phyloP scores from a whole-genome alignment of 2,888 invertebrate genomes.

The Meteorus cinctellus region DNA sequence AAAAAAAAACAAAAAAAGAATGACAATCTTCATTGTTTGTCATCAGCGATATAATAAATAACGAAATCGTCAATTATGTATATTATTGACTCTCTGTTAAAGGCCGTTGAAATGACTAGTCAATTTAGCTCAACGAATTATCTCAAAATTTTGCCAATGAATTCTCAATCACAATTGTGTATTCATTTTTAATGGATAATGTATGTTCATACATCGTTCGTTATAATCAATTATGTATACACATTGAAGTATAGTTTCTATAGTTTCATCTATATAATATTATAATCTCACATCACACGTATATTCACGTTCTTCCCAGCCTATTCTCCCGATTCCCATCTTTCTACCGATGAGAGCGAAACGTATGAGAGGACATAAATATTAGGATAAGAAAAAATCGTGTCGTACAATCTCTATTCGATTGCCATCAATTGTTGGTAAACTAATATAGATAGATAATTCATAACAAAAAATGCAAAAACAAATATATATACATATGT shows the following conservation, averaged over 20 bases:
- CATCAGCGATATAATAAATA: constrained; percentile 38
- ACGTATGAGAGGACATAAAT: not conserved
- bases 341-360: not conserved
- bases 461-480: constrained; percentile 8
- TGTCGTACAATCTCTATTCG: constrained; percentile 60
- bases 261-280: not conserved
- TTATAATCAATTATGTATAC: constrained; percentile 5
- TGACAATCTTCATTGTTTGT: constrained; percentile 28
- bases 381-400: constrained; percentile 28
- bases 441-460: constrained; percentile 54
- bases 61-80: constrained; percentile 53
- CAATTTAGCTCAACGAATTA: constrained; percentile 18
- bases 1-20: not conserved
- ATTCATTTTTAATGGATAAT: too few relatives aligned
- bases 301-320: constrained; percentile 7
- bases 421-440: constrained; percentile 55
- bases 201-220: not conserved
- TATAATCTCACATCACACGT: not conserved
- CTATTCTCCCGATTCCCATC: not conserved
- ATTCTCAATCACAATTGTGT: constrained; percentile 1
- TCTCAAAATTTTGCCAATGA: constrained; percentile 22
- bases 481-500: not conserved
- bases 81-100: constrained; percentile 37
- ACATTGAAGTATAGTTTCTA: not conserved
- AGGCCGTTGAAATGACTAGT: constrained; percentile 26